phyloP scores from a whole-genome alignment of 1,140 invertebrate genomes.

The Tetragnatha versicolor region DNA sequence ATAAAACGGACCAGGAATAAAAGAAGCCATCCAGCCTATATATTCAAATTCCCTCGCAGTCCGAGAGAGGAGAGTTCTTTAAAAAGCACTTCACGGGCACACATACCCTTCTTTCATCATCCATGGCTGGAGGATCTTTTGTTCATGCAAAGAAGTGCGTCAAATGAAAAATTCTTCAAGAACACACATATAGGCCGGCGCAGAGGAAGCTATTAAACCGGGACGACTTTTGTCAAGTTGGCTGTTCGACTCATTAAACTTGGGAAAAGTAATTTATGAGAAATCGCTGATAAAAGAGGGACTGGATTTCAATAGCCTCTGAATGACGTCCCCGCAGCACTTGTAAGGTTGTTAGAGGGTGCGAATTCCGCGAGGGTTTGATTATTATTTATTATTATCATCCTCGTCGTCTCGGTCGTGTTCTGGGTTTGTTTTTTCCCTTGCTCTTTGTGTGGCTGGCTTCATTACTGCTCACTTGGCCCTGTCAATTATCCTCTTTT shows the following conservation, averaged over 20 bases:
- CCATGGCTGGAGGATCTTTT: slow-evolving; percentile 19
- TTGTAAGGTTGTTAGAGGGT: slow-evolving; percentile 50
- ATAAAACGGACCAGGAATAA: background rate
- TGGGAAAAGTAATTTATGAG: slow-evolving; percentile 55
- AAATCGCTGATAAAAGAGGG: slow-evolving; percentile 46
- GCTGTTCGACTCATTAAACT: slow-evolving; percentile 51
- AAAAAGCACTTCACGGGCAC: slow-evolving; percentile 40
- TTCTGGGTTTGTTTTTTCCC: too few relatives aligned
- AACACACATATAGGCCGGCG: slow-evolving; percentile 25
- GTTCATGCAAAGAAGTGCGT: slow-evolving; percentile 31
- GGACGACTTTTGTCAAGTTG: slow-evolving; percentile 53
- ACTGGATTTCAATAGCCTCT: slow-evolving; percentile 41
- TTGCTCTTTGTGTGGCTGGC: too few relatives aligned
- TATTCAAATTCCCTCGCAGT: slow-evolving; percentile 47
- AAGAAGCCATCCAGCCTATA: background rate
- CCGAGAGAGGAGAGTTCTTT: slow-evolving; percentile 29
- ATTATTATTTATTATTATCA: slow-evolving; percentile 30
- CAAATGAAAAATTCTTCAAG: slow-evolving; percentile 54
- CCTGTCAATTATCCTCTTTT: too few relatives aligned
- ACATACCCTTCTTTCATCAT: slow-evolving; percentile 23
- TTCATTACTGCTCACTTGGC: too few relatives aligned
- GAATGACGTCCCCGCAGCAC: slow-evolving; percentile 30
- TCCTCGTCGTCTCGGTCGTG: too few relatives aligned
- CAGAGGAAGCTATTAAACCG: slow-evolving; percentile 48
- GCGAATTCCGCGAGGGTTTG: slow-evolving; percentile 45